phyloP scores from a whole-genome alignment of 92 coral and sea anemone species.

The Porites cylindrica region DNA sequence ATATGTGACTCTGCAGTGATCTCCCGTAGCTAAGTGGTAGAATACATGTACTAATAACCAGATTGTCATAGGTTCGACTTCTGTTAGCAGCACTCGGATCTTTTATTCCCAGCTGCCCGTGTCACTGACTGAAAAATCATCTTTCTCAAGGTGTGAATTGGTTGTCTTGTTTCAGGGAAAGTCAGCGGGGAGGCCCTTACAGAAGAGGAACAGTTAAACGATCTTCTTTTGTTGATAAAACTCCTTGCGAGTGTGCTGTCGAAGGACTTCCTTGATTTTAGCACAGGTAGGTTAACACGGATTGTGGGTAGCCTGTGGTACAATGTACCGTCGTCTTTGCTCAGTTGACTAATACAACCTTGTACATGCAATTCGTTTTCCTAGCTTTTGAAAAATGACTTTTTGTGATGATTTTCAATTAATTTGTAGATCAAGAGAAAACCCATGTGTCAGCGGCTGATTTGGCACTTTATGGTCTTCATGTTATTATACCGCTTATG shows the following conservation, averaged over 20 bases:
- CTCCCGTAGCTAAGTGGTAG: no score
- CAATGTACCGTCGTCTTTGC: background rate
- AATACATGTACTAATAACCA: no score
- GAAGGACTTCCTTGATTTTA: conserved; percentile 78
- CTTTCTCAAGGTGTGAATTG: background rate
- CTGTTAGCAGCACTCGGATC: no score
- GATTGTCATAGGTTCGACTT: no score
- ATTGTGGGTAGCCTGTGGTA: background rate
- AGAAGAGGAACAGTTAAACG: conserved; percentile 91
- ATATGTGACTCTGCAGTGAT: no score
- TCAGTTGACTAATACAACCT: no score
- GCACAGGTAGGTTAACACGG: conserved; percentile 56
- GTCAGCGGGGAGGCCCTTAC: conserved; percentile 67
- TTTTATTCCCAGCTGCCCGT: no score
- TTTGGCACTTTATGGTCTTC: conserved; percentile 94
- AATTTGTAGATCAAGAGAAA: conserved; percentile 7
- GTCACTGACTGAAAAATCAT: no score
- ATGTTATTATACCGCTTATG: conserved; percentile 92
- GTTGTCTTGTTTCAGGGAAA: conserved; percentile 71
- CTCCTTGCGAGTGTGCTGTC: conserved; percentile 87
- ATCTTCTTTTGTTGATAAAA: conserved; percentile 86
- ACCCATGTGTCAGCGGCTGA: conserved; percentile 77
- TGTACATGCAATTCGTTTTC: no score
- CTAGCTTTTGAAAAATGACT: no score
- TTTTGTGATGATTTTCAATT: background rate